These are phyloP conservation scores for Brenthis ino DNA, from an alignment of 2,888 invertebrate species.

Conservation along the genomic window DNA sequence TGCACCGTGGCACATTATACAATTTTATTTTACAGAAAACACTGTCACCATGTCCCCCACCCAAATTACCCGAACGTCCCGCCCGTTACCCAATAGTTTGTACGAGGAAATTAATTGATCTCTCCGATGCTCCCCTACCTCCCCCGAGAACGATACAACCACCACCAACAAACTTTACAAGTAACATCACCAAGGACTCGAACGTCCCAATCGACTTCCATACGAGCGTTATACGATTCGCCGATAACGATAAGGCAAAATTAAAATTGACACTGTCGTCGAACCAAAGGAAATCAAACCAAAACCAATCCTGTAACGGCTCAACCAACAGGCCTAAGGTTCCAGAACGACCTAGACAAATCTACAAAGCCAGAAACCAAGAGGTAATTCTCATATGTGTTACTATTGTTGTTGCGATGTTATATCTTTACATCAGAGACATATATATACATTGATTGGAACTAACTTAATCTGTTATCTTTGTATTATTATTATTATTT, in stretches of 20 bases:
- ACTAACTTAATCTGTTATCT: conserved; percentile 7
- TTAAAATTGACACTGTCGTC: conserved; percentile 66
- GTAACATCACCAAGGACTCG: conserved; percentile 68
- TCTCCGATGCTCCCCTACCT: conserved; percentile 71
- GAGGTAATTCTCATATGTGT: conserved; percentile 77
- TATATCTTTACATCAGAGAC: conserved; percentile 57
- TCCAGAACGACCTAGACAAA: conserved; percentile 42
- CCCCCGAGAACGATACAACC: conserved; percentile 63
- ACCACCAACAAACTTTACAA: conserved; percentile 64
- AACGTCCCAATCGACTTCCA: conserved; percentile 60
- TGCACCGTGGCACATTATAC: conserved; percentile 74
- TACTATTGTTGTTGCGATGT: conserved; percentile 68
- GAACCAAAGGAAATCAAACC: conserved; percentile 58
- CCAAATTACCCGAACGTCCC: conserved; percentile 76
- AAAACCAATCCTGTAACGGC: conserved; percentile 50
- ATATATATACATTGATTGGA: conserved; percentile 47
- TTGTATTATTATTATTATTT: neutral
- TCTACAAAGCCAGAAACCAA: conserved; percentile 56
- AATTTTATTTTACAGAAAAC: conserved; percentile 78
- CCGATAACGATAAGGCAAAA: conserved; percentile 68
- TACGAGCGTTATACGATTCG: conserved; percentile 76
- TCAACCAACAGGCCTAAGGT: conserved; percentile 42
- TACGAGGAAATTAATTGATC: conserved; percentile 71
- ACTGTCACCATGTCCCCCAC: conserved; percentile 72
- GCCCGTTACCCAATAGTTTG: conserved; percentile 74